Base-by-base conservation (phyloP, 2,113 vertebrate species). In the Onychostruthus taczanowskii region DNA sequence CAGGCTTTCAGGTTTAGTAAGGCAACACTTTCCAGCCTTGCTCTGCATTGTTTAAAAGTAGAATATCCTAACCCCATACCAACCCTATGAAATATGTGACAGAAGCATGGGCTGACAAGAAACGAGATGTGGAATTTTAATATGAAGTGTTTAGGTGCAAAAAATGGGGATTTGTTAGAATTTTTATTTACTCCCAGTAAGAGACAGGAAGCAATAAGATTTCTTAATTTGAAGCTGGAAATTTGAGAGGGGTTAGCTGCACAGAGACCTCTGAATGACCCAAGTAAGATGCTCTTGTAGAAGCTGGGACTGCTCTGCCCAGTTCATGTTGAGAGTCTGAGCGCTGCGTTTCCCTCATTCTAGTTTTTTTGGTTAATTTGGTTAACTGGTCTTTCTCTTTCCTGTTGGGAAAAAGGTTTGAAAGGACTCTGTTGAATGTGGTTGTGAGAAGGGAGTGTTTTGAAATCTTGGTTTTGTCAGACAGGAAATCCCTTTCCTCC, bases 401-500 rank as follows among this genome's bases (percentile, higher is more conserved):
- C 56, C 79, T 64, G 21, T 28, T 31, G 31, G 52, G 61, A 12
- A 61, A 84, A 13, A 62, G 8, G 12, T 69, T 66, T 88, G 78
- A 61, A 79, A 89, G 16, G 47, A 39, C 39, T 64, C 59, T 35
- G 14, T 53, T 74, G 31, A 75, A 52, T 67, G 30, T 2, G 2
- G 13, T 49, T 64, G 77, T 52, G 77, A 64, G 63, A 28, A 66
- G 28, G 44, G 72, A 72, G 28, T 50, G n/a, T 53, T 94, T 64
- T 78, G 44, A 87, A 92, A 21, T 72, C 33, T 62, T n/a, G n/a
- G 39, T 44, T 84, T 55, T 89, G 39, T 23, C 61, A 78, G 68
- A 72, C 64, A 81, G 94, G 86, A 92, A 93, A 86, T 90, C 86
- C 68, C 47, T 87, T 77, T 93, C 68, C 56, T 92, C 61, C 79